Conservation (phyloP, 1,140 invertebrate genomes). For the Eufriesea mexicana region DNA sequence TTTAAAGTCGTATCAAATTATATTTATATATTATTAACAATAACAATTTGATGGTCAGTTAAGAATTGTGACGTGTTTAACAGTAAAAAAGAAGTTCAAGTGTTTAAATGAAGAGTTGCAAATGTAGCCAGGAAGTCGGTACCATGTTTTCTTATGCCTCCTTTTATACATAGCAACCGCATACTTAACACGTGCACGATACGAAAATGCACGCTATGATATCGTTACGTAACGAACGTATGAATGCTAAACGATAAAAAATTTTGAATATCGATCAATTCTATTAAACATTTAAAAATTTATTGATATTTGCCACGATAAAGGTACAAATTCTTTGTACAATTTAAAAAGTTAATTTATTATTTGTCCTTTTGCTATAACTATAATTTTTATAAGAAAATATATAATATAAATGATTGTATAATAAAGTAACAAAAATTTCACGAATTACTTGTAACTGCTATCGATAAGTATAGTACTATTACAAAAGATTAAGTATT, state of each 20-base stretch:
- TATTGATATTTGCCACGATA: neutral
- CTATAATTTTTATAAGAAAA: neutral
- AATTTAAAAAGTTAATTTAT: neutral
- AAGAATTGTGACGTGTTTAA: neutral
- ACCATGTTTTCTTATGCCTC: neutral
- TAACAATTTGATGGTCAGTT: neutral
- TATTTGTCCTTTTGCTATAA: neutral
- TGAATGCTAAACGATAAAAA: neutral
- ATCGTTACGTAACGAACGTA: conserved; percentile 34
- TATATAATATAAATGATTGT: neutral
- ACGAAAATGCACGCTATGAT: neutral
- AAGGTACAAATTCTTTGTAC: neutral
- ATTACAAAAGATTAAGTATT: neutral
- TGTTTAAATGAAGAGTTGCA: neutral
- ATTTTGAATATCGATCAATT: neutral
- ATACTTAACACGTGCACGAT: conserved; percentile 13
- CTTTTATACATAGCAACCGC: conserved; percentile 4
- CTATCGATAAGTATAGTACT: too few species aligned
- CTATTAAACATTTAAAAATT: neutral
- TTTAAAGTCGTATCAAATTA: neutral
- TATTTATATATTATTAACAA: neutral
- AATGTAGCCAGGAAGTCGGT: neutral
- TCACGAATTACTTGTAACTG: neutral
- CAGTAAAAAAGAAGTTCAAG: neutral
- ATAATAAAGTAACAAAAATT: neutral